phyloP scores from a whole-genome alignment of 2,797 vertebrate species.

The Dendrocincla tyrannina region DNA sequence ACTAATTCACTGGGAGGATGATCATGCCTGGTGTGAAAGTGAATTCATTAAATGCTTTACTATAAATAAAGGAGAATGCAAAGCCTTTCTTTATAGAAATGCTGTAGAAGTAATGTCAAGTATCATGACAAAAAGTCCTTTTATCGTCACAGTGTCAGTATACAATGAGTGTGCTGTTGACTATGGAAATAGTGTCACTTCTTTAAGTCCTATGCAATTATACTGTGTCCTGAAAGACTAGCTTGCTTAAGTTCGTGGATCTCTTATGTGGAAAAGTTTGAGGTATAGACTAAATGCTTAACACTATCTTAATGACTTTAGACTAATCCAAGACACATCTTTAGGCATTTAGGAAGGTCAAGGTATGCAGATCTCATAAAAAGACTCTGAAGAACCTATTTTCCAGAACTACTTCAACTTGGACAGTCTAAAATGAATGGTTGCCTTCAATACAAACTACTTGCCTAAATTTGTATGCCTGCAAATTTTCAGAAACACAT shows the following conservation, averaged over 20 bases:
- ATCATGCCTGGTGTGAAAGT: background rate
- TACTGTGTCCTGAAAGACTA: background rate
- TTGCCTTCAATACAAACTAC: background rate
- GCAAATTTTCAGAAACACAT: background rate
- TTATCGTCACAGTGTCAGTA: background rate
- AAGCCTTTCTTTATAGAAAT: background rate
- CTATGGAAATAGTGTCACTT: background rate
- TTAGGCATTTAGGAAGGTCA: background rate
- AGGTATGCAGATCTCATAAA: background rate
- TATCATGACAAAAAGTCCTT: background rate
- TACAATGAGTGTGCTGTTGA: background rate
- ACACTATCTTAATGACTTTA: background rate
- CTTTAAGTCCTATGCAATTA: background rate
- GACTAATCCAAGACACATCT: background rate
- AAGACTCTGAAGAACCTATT: background rate
- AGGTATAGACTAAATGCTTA: background rate
- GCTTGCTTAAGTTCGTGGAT: background rate
- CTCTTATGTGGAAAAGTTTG: background rate
- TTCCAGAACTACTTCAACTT: background rate
- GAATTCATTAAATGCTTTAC: background rate
- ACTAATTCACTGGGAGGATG: background rate
- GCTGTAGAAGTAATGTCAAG: background rate
- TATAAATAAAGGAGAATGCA: background rate
- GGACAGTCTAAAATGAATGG: background rate
- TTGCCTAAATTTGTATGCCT: background rate